These are phyloP conservation scores for Caracal caracal DNA, from an alignment of 2,113 vertebrate genomes.

Conservation along the genomic window DNA sequence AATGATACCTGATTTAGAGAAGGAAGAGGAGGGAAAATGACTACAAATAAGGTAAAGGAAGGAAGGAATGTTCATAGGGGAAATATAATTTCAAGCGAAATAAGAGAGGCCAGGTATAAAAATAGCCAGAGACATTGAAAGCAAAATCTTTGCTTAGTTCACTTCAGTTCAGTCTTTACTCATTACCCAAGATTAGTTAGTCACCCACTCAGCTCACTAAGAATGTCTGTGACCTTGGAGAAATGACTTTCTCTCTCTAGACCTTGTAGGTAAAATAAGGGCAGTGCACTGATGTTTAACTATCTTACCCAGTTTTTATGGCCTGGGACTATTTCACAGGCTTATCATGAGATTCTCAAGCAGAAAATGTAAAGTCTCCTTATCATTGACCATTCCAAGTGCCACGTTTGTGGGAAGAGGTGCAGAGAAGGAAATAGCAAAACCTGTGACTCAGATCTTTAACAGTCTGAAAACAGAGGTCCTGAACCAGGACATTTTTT, in stretches of 20 bases:
- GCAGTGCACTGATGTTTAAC: not conserved
- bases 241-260: not conserved
- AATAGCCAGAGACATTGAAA: not conserved
- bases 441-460: not conserved
- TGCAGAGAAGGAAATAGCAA: not conserved
- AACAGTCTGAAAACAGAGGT: not conserved
- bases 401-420: not conserved
- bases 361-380: not conserved
- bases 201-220: not conserved
- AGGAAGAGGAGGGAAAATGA: not conserved
- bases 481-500: not conserved
- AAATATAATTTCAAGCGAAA: not conserved
- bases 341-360: not conserved
- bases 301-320: not conserved
- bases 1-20: not conserved
- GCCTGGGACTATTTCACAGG: not conserved
- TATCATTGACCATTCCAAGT: not conserved
- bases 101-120: not conserved
- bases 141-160: not conserved
- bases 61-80: not conserved
- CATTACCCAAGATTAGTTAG: not conserved
- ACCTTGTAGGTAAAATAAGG: not conserved
- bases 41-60: not conserved
- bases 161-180: not conserved
- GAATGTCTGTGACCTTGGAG: not conserved